Conservation (phyloP, 2,797 vertebrate species). For the Gallinago nigripennis region DNA sequence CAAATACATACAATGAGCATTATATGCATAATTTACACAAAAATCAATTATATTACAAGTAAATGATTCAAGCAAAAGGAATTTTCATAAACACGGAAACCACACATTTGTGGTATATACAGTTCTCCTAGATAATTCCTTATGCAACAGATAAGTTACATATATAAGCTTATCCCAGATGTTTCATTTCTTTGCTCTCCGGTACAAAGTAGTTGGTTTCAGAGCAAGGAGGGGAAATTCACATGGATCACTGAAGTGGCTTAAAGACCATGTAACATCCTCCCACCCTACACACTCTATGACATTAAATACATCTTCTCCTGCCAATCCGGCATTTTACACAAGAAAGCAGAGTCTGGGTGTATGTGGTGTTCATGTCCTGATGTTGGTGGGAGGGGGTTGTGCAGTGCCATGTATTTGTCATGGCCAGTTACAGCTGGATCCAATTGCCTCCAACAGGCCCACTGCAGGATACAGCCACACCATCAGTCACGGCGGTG, state of each 20-base stretch:
- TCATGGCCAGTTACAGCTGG: no score
- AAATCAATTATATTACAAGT: background rate
- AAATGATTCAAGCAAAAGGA: background rate
- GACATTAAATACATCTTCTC: background rate
- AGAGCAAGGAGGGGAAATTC: background rate
- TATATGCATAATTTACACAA: background rate
- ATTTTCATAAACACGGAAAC: background rate
- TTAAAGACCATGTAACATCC: background rate
- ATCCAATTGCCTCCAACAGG: background rate
- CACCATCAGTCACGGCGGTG: fast-evolving
- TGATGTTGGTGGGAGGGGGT: background rate
- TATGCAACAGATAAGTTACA: background rate
- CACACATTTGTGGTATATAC: background rate
- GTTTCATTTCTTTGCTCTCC: background rate
- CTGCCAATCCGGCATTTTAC: background rate
- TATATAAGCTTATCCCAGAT: background rate
- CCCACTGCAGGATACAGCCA: background rate
- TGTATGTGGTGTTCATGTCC: no score
- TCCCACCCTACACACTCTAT: fast-evolving
- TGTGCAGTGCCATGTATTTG: fast-evolving
- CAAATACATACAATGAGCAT: background rate
- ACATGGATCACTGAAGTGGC: background rate
- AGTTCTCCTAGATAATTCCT: background rate
- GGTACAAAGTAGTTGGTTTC: background rate
- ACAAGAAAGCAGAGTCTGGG: background rate